phyloP scores from a whole-genome alignment of 1,140 invertebrate genomes.

The Hylyphantes graminicola region DNA sequence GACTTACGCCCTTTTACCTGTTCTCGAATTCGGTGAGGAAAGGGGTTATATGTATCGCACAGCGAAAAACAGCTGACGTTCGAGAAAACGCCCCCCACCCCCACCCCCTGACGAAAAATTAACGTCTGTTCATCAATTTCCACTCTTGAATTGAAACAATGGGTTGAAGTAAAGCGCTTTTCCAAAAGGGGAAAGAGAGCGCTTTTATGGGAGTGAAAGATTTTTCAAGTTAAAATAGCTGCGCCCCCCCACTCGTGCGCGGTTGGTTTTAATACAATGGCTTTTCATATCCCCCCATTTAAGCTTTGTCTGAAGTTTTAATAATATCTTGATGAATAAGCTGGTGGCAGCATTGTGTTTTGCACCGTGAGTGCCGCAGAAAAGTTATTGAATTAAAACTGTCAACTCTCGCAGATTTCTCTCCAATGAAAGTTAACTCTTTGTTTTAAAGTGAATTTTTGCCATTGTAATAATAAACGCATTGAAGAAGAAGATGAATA shows the following conservation, averaged over 20 bases:
- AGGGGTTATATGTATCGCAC: slow-evolving; percentile 32
- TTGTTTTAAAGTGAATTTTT: slow-evolving; percentile 61
- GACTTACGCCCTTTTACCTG: slow-evolving; percentile 15
- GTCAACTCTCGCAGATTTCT: slow-evolving; percentile 56
- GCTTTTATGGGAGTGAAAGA: slow-evolving; percentile 57
- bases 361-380: slow-evolving; percentile 31
- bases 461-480: slow-evolving; percentile 21
- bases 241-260: slow-evolving; percentile 7
- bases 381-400: slow-evolving; percentile 60
- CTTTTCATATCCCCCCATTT: slow-evolving; percentile 3
- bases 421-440: slow-evolving; percentile 53
- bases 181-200: slow-evolving; percentile 9
- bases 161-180: slow-evolving; percentile 54
- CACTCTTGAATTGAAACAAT: slow-evolving; percentile 61
- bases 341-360: slow-evolving; percentile 50
- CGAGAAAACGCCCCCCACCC: slow-evolving; percentile 3
- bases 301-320: slow-evolving; percentile 53
- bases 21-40: slow-evolving; percentile 40
- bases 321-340: slow-evolving; percentile 61
- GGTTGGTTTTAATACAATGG: slow-evolving; percentile 60
- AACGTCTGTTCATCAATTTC: slow-evolving; percentile 60
- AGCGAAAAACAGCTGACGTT: slow-evolving; percentile 59
- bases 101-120: slow-evolving; percentile 43
- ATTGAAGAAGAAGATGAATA: too few relatives aligned
- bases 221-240: slow-evolving; percentile 59